A percentile compares a stretch with the other conserved stretches of the same genome.
Evolutionary conservation across 1,140 invertebrate genomes (phyloP).

Genomic region (Microplitis mediator): DNA sequence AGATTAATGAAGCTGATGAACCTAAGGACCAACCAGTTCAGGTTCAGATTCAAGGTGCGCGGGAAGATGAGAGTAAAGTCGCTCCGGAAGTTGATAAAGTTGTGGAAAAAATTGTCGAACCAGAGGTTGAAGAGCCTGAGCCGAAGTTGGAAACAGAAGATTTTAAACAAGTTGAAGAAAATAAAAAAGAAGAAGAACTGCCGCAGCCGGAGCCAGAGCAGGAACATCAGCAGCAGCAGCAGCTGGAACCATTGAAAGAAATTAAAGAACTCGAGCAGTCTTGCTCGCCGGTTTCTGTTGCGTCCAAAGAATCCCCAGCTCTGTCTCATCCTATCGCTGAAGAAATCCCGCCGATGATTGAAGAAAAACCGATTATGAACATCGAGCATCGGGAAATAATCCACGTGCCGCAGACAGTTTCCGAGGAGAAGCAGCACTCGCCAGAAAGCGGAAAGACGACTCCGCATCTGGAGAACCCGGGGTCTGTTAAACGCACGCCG

Average conservation of each 20-base stretch:
- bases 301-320: constrained; percentile 32
- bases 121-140: not conserved
- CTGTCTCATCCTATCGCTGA: constrained; percentile 4
- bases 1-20: not conserved
- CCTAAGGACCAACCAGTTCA: too few species aligned
- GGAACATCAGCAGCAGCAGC: not conserved
- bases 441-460: constrained; percentile 67
- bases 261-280: constrained; percentile 20
- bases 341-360: constrained; percentile 43
- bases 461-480: constrained; percentile 63
- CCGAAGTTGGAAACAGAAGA: not conserved
- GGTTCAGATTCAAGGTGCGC: not conserved
- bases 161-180: not conserved
- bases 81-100: not conserved
- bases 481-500: constrained; percentile 64
- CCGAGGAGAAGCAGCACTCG: constrained; percentile 56
- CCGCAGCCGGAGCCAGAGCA: not conserved
- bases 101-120: not conserved
- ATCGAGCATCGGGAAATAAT: constrained; percentile 19
- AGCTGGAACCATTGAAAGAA: constrained; percentile 23
- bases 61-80: not conserved
- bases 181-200: not conserved
- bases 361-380: constrained; percentile 35
- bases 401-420: constrained; percentile 40
- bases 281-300: constrained; percentile 34